phyloP scores from a whole-genome alignment of 2,113 vertebrate species.

The Tupaia chinensis region DNA sequence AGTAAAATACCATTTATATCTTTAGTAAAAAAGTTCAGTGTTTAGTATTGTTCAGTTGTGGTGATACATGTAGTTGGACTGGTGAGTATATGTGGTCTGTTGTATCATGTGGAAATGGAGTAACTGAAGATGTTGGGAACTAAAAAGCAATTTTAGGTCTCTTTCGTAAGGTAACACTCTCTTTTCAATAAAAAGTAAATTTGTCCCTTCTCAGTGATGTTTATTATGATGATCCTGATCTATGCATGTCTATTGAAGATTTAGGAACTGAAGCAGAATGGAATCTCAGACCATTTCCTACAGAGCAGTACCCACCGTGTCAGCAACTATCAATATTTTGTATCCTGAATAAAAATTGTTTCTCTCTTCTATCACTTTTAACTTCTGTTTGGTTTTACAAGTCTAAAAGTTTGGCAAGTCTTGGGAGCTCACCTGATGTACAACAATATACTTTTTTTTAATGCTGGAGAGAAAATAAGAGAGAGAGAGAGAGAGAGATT shows the following conservation, averaged over 20 bases:
- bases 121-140: neutral
- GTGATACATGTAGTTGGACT: too few species aligned
- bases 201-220: neutral
- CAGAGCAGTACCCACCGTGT: neutral
- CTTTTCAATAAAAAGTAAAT: neutral
- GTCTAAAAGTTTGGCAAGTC: neutral
- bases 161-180: neutral
- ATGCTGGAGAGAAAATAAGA: too few species aligned
- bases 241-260: conserved; percentile 26
- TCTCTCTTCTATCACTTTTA: neutral
- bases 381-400: conserved; percentile 3
- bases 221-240: neutral
- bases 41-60: neutral
- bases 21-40: neutral
- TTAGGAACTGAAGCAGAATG: conserved; percentile 32
- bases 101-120: neutral
- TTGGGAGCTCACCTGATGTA: neutral
- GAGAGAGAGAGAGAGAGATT: too few species aligned
- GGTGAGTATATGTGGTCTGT: neutral
- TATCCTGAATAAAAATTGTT: neutral
- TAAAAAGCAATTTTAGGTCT: neutral
- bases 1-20: neutral
- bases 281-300: neutral
- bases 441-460: neutral
- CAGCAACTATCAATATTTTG: neutral